Evolutionary conservation across 2,113 vertebrate species (phyloP).

Genomic region (Callithrix jacchus): DNA sequence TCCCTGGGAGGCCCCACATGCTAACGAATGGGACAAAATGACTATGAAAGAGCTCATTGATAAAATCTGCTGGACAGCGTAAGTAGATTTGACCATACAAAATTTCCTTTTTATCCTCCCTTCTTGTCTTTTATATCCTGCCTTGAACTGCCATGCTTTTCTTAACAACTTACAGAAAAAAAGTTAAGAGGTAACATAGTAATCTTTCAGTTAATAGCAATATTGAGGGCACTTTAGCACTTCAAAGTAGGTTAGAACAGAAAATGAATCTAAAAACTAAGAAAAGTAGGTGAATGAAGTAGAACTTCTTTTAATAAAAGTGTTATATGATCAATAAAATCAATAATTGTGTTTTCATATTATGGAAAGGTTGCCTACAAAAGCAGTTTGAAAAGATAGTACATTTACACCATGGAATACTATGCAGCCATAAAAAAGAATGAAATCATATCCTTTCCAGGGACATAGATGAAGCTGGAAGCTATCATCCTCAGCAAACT

Average conservation of each 20-base stretch:
- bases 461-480: too few species aligned
- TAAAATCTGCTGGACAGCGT: constrained; percentile 90
- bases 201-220: neutral
- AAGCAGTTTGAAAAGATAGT: neutral
- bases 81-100: constrained; percentile 78
- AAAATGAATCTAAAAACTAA: constrained; percentile 36
- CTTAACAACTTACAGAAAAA: constrained; percentile 23
- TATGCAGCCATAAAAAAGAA: too few species aligned
- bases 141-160: constrained; percentile 13
- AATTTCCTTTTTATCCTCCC: constrained; percentile 13
- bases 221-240: constrained; percentile 4
- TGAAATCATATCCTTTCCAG: too few species aligned
- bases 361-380: neutral
- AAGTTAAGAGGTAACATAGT: neutral
- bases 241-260: neutral
- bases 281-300: neutral
- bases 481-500: too few species aligned
- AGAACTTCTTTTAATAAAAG: constrained; percentile 31
- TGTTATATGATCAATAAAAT: neutral
- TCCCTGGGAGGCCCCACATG: constrained; percentile 85
- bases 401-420: too few species aligned
- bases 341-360: constrained; percentile 36
- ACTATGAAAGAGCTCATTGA: constrained; percentile 88
- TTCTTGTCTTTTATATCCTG: neutral
- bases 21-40: constrained; percentile 88